Evolutionary conservation across 2,888 invertebrate species (phyloP).

Genomic region (Bellardia pandia): DNA sequence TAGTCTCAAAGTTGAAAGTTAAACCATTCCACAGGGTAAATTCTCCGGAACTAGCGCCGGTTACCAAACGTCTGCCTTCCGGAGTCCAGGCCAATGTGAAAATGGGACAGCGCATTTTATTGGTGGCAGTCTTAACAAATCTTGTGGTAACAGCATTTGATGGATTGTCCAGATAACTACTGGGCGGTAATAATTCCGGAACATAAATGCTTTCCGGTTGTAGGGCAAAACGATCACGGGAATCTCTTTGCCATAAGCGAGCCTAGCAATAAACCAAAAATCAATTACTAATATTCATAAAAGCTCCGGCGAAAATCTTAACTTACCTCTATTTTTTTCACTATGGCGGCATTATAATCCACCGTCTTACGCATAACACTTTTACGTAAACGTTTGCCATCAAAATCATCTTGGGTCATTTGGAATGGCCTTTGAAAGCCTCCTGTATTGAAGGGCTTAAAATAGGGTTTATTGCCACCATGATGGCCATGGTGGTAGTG

Average conservation of each 20-base stretch:
- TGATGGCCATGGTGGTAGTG: slow-evolving; percentile 82
- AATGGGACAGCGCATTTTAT: slow-evolving; percentile 99
- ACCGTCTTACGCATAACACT: slow-evolving; percentile 99
- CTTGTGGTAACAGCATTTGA: slow-evolving; percentile 97
- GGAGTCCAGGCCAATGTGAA: slow-evolving; percentile 99
- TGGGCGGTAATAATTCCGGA: slow-evolving; percentile 96
- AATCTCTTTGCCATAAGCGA: slow-evolving; percentile 97
- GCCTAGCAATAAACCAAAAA: slow-evolving; percentile 85
- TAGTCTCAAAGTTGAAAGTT: slow-evolving; percentile 99
- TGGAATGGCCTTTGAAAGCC: slow-evolving; percentile 84
- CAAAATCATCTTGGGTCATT: slow-evolving; percentile 93
- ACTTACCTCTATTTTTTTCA: slow-evolving; percentile 94
- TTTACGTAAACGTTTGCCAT: slow-evolving; percentile 97
- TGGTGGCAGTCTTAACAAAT: slow-evolving; percentile 99
- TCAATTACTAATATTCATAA: background rate
- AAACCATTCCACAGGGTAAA: slow-evolving; percentile 99
- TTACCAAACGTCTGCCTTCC: slow-evolving; percentile 98
- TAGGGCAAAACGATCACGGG: slow-evolving; percentile 93
- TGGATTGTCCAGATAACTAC: slow-evolving; percentile 96
- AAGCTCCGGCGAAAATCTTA: background rate
- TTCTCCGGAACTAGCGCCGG: slow-evolving; percentile 99
- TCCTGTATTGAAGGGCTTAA: slow-evolving; percentile 82
- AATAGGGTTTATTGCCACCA: slow-evolving; percentile 82
- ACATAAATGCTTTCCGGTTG: slow-evolving; percentile 98
- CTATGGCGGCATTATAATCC: slow-evolving; percentile 98